Percentiles rank a stretch among this genome's conserved stretches.
Evolutionary conservation across 1,140 invertebrate genomes (phyloP).

Genomic region (Ceratina australensis): DNA sequence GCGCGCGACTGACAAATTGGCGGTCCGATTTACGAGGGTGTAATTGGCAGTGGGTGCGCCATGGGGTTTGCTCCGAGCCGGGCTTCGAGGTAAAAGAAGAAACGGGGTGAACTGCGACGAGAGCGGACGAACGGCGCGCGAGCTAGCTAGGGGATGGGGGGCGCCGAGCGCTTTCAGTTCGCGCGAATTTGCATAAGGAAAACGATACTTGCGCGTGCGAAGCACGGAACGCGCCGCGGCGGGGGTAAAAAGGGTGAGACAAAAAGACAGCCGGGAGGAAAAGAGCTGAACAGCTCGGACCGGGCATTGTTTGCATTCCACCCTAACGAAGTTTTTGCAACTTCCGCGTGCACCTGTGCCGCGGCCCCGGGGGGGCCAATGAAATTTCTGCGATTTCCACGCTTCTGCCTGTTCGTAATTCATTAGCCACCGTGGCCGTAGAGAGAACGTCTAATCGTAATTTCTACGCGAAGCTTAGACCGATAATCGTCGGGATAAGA

Average conservation of each 20-base stretch:
- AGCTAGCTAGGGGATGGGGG: background rate
- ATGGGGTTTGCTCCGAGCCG: conserved; percentile 18
- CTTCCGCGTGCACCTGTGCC: conserved; percentile 53
- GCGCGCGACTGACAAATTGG: conserved; percentile 59
- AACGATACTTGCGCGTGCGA: conserved; percentile 56
- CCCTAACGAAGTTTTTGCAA: conserved; percentile 67
- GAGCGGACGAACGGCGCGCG: background rate
- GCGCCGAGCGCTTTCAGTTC: conserved; percentile 28
- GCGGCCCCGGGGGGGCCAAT: conserved; percentile 30
- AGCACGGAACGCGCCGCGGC: background rate
- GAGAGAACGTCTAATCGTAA: background rate
- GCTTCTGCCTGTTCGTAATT: conserved; percentile 47
- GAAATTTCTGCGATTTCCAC: conserved; percentile 54
- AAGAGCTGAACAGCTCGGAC: conserved; percentile 33
- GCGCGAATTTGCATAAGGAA: conserved; percentile 61
- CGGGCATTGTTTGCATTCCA: conserved; percentile 63
- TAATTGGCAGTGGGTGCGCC: conserved; percentile 53
- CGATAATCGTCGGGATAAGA: background rate
- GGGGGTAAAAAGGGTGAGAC: background rate
- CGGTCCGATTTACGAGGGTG: conserved; percentile 60
- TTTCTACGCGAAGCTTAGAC: background rate
- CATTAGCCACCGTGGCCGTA: conserved; percentile 17
- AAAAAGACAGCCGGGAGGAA: conserved; percentile 34
- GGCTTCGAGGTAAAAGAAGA: conserved; percentile 51
- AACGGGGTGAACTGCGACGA: conserved; percentile 36